These are phyloP conservation scores for Paradisaea rubra DNA, from an alignment of 2,113 vertebrate genomes.

Conservation along the genomic window DNA sequence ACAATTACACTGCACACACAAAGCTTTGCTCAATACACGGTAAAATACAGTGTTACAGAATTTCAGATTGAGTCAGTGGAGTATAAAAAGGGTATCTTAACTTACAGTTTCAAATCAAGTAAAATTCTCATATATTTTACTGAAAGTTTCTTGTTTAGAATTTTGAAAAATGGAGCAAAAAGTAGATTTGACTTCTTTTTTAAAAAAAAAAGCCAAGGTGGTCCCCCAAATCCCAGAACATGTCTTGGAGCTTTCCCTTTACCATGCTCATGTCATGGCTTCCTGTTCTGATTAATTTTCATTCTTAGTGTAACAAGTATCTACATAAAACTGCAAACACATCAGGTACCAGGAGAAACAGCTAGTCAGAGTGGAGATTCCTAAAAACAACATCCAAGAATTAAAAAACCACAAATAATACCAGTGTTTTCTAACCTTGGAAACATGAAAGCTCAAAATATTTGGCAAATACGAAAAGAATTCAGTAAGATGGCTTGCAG, in stretches of 20 bases:
- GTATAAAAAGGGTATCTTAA: neutral
- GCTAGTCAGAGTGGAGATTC: neutral
- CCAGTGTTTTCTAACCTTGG: neutral
- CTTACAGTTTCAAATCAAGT: neutral
- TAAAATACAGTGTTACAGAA: neutral
- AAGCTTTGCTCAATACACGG: neutral
- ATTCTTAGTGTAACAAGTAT: neutral
- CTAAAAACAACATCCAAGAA: neutral
- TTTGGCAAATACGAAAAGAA: neutral
- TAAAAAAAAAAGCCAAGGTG: neutral
- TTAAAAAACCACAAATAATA: neutral
- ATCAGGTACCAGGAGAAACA: neutral
- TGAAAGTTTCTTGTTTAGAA: neutral
- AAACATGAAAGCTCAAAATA: neutral
- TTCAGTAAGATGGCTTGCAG: neutral
- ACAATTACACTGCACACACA: neutral
- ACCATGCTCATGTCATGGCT: neutral
- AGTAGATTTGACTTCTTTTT: neutral
- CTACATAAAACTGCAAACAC: neutral
- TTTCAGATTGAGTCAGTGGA: neutral
- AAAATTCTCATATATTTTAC: neutral
- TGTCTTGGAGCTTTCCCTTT: neutral
- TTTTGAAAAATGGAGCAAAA: neutral
- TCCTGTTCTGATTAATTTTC: neutral
- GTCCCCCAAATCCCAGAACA: neutral